Evolutionary conservation across 2,113 vertebrate species (phyloP).

Genomic region (Sus scrofa): T2T-Sscrofa CM000820.6:121916501-121917000

Average conservation of each 20-base stretch:
- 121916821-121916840: not conserved
- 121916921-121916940: not conserved
- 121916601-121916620: no score
- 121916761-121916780: not conserved
- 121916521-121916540: no score
- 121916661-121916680: not conserved
- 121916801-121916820: fast-evolving
- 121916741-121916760: not conserved
- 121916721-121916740: not conserved
- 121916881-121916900: not conserved
- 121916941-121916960: not conserved
- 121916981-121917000: not conserved
- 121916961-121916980: not conserved
- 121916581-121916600: no score
- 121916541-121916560: no score
- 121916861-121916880: not conserved
- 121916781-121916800: no score
- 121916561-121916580: no score
- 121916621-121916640: not conserved
- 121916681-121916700: not conserved
- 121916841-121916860: not conserved
- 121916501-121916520: no score
- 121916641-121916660: not conserved
- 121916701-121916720: fast-evolving
- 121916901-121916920: not conserved